These are phyloP conservation scores for Luidia sarsii DNA, from an alignment of 53 echinoderm and acorn worm species.

Conservation along the genomic window DNA sequence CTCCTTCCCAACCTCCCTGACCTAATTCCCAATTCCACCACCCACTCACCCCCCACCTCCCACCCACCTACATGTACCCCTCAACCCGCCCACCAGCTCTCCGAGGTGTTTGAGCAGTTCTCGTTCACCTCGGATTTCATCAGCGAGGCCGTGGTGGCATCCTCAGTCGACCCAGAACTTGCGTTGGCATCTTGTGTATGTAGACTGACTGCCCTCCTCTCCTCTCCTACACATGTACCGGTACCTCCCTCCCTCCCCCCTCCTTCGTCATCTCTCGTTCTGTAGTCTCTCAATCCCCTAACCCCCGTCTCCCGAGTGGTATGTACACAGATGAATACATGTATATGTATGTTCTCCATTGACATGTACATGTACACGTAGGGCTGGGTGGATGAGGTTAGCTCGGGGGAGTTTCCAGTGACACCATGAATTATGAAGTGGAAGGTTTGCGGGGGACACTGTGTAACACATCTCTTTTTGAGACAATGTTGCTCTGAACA, in stretches of 20 bases:
- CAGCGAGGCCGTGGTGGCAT: conserved; percentile 35
- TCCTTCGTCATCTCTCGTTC: neutral
- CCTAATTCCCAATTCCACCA: neutral
- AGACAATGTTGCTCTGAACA: too few relatives aligned
- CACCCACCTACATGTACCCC: neutral
- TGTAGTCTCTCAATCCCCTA: neutral
- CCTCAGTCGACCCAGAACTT: conserved; percentile 15
- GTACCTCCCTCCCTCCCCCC: neutral
- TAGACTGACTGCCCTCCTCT: neutral
- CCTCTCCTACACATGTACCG: neutral
- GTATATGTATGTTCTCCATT: too few relatives aligned
- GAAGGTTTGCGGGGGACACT: too few relatives aligned
- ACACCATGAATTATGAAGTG: too few relatives aligned
- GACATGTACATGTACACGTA: too few relatives aligned
- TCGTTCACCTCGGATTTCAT: conserved; percentile 42
- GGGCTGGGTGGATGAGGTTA: too few relatives aligned
- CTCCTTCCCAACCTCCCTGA: neutral
- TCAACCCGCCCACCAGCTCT: neutral
- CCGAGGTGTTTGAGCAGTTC: conserved; percentile 40
- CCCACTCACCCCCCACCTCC: neutral
- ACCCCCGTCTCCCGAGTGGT: neutral
- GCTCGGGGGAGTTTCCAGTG: too few relatives aligned
- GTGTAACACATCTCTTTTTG: too few relatives aligned
- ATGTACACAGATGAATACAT: too few relatives aligned
- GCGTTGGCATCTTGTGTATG: conserved; percentile 36